Evolutionary conservation across 92 coral and sea anemone species (phyloP), one percentile per base, ranked within the genome.

Genomic region (Ricordea florida): DNA sequence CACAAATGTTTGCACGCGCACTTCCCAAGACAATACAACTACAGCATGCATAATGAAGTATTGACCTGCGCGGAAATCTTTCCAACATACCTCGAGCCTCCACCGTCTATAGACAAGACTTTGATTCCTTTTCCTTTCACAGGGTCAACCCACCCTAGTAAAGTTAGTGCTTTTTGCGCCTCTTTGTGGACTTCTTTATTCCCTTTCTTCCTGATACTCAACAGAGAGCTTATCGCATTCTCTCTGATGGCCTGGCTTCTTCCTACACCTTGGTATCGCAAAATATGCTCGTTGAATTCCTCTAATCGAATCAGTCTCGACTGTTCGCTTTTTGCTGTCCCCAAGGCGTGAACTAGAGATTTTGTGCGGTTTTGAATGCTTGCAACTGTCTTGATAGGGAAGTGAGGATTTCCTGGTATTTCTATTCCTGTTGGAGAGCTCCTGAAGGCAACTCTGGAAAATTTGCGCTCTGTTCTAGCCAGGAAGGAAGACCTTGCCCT

Each of bases 331-430:
- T 89, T 91, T 3, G 98, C 97, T 13, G 64, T 70, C 41, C 92
- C 67, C 44, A 94, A 79, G 16, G 97, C 90, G 43, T 91, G 82
- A 15, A 94, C 87, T 14, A 92, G 90, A 21, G 92, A 84, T 1
- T 93, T 85, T 0, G 97, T 91, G 15, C 98, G 92, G 67, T 92
- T 94, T 48, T 94, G 98, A 34, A 94, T 79, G 62, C 92, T 94
- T 23, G 97, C 93, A n/a, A 92, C 97, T 18, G 98, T 94, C 79
- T 81, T 92, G 36, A 79, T 56, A 1, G 78, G 76, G 31, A 11
- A 42, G 9, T 37, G 45, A 31, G 82, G 18, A 16, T 21, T 23
- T 15, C 29, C 0, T 15, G 59, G 10, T 15, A 24, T 65, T 56
- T 46, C 51, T 15, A 14, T n/a, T 3, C 25, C 21, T 30, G 69